A percentile compares a stretch with the other conserved stretches of the same genome.
Evolutionary conservation across 2,113 vertebrate genomes (phyloP).

Genomic region (Dicentrarchus labrax): DNA sequence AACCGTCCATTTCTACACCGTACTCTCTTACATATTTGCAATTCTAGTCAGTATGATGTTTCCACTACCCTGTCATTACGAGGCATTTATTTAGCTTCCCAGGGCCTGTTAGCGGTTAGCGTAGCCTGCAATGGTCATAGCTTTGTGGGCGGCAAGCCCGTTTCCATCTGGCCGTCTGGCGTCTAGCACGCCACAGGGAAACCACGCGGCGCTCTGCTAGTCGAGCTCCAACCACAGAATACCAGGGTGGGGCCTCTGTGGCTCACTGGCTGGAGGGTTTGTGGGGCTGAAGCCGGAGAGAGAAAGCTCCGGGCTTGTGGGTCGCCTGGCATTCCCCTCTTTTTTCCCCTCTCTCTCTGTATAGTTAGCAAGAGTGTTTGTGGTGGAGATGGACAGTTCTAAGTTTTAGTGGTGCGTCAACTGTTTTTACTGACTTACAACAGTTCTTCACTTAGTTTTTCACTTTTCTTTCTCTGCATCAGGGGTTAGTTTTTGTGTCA

Average conservation of each 20-base stretch:
- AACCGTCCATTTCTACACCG: conserved; percentile 11
- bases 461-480: neutral
- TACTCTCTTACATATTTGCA: conserved; percentile 65
- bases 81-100: conserved; percentile 77
- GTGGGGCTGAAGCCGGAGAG: conserved; percentile 24
- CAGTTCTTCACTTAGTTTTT: conserved; percentile 4
- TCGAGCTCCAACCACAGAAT: conserved; percentile 71
- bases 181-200: conserved; percentile 75
- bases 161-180: conserved; percentile 82
- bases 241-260: conserved; percentile 74
- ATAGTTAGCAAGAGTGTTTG: conserved; percentile 20
- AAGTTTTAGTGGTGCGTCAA: neutral
- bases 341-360: conserved; percentile 1
- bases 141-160: conserved; percentile 71
- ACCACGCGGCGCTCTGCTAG: conserved; percentile 69
- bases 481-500: neutral
- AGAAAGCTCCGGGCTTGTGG: conserved; percentile 25
- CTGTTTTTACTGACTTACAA: conserved; percentile 6
- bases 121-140: conserved; percentile 67
- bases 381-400: conserved; percentile 1
- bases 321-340: conserved; percentile 21
- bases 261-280: conserved; percentile 43
- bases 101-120: conserved; percentile 66
- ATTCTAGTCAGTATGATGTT: conserved; percentile 64
- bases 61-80: conserved; percentile 74